These are phyloP conservation scores for Craniophora ligustri DNA, from an alignment of 2,888 invertebrate genomes.

Conservation along the genomic window DNA sequence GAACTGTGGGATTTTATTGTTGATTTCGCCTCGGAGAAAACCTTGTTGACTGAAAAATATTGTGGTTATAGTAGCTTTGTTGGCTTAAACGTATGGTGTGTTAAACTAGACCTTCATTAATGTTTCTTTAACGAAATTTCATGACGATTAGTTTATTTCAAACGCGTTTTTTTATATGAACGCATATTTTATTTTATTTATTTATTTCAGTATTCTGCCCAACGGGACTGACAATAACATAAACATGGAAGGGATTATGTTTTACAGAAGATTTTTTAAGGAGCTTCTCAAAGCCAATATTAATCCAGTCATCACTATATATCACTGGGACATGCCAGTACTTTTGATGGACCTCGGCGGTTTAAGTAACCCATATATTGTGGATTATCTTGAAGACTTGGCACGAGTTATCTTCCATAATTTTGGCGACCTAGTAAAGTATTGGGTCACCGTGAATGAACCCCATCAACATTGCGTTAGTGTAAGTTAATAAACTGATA, in stretches of 20 bases:
- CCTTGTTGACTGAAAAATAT: too few relatives aligned
- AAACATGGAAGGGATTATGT: constrained; percentile 9
- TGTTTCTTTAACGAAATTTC: too few relatives aligned
- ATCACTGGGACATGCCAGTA: constrained; percentile 32
- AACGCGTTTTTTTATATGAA: too few relatives aligned
- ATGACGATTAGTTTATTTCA: too few relatives aligned
- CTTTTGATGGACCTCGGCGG: constrained; percentile 16
- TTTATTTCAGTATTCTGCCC: constrained; percentile 18
- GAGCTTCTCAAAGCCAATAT: constrained; percentile 19
- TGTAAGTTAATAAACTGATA: too few relatives aligned
- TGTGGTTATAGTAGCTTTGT: too few relatives aligned
- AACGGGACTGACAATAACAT: constrained; percentile 16
- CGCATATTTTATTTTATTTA: too few relatives aligned
- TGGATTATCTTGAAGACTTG: constrained; percentile 27
- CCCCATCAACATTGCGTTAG: constrained; percentile 11
- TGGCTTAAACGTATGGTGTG: too few relatives aligned
- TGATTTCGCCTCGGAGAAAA: too few relatives aligned
- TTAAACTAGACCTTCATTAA: too few relatives aligned
- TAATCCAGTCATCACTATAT: constrained; percentile 13
- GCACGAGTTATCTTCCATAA: constrained; percentile 4
- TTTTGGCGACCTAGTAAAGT: constrained; percentile 26
- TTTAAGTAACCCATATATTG: constrained; percentile 4
- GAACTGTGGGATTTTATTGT: too few relatives aligned
- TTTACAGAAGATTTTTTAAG: constrained; percentile 14
- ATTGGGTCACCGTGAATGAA: constrained; percentile 28